Percentiles rank a stretch among this genome's conserved stretches.
These are phyloP conservation scores for Andrena marginata DNA, from an alignment of 2,888 invertebrate species.

Conservation along the genomic window DNA sequence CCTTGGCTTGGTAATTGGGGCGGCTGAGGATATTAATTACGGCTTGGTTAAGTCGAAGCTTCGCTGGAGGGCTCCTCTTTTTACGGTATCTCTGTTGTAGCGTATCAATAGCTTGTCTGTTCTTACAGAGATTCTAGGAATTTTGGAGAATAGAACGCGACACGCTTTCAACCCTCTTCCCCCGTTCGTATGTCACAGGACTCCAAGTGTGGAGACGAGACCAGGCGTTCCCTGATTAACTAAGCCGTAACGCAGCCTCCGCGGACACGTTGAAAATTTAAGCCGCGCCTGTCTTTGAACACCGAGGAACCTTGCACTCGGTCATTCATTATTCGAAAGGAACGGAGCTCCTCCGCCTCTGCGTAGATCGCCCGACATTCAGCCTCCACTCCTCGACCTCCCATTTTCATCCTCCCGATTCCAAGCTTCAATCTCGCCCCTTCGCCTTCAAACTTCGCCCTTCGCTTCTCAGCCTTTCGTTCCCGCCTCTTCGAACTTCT, in stretches of 20 bases:
- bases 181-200: background rate
- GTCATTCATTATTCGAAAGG: constrained; percentile 72
- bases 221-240: constrained; percentile 32
- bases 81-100: background rate
- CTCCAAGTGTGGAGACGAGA: background rate
- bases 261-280: constrained; percentile 77
- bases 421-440: background rate
- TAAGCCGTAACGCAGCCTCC: constrained; percentile 61
- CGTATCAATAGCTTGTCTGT: no score
- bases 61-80: background rate
- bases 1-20: constrained; percentile 8
- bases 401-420: constrained; percentile 5
- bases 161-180: background rate
- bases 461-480: background rate
- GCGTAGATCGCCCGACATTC: background rate
- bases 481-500: no score
- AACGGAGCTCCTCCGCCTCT: constrained; percentile 12
- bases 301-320: constrained; percentile 56
- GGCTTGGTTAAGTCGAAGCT: background rate
- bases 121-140: no score
- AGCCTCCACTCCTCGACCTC: background rate
- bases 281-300: constrained; percentile 71
- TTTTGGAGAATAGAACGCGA: no score
- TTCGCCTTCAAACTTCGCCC: background rate
- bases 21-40: constrained; percentile 14